phyloP scores from a whole-genome alignment of 2,797 vertebrate genomes.

The Rhodeus uyekii region DNA sequence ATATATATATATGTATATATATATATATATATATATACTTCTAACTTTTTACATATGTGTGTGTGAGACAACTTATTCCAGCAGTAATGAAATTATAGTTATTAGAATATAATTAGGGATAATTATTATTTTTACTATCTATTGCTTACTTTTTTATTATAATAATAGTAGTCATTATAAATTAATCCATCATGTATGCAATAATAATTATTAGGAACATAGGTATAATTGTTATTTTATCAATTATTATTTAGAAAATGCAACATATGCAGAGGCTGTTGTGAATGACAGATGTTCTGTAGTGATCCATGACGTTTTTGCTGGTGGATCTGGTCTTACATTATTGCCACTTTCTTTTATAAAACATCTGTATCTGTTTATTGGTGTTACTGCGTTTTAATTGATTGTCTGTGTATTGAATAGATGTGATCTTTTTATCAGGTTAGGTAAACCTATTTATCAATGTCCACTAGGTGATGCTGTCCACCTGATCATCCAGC shows the following conservation, averaged over 20 bases:
- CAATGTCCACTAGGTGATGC: constrained; percentile 63
- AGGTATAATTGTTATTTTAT: background rate
- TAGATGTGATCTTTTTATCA: background rate
- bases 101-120: background rate
- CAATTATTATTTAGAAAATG: background rate
- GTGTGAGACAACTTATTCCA: too few species aligned
- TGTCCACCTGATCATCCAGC: constrained; percentile 36
- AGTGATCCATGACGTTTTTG: background rate
- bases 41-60: too few species aligned
- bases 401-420: background rate
- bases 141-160: background rate
- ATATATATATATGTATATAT: too few species aligned
- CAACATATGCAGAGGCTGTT: too few species aligned
- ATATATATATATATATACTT: too few species aligned
- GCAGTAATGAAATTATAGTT: background rate
- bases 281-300: background rate
- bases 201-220: background rate
- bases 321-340: background rate
- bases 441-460: background rate
- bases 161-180: background rate
- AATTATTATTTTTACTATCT: background rate
- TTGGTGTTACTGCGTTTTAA: background rate
- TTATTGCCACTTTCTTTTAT: background rate
- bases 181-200: background rate
- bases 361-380: background rate